Base-by-base conservation (phyloP, 1,140 invertebrate genomes). In the Drosophila sp. region DNA sequence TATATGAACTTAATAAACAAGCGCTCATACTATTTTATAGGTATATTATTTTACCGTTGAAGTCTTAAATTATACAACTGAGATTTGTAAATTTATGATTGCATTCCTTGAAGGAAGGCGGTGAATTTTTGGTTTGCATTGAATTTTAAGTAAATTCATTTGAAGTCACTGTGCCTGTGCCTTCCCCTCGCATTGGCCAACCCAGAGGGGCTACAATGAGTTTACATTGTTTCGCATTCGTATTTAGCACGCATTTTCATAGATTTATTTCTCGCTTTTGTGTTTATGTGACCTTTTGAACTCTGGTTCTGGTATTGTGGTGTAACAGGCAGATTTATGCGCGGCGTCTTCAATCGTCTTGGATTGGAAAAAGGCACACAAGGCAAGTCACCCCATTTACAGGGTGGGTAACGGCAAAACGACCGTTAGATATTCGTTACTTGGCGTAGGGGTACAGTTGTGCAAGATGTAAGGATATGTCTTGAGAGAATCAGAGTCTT, bases 271-370 rank as follows among this genome's bases (percentile, higher is more conserved):
- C 3, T 25, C 8, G 10, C 35, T 57, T 69, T 50, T 8, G 29
- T 29, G 23, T 23, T 54, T 41, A 38, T 32, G 50, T 77, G 75
- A 77, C 67, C 75, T 77, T 77, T 77, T 77, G 68, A 77, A 77
- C 75, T 56, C 60, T 41, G 50, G 32, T 30, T 23, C 29, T 30
- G 40, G 40, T 3, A n/a, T 50, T 17, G 17, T 17, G 17, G 17
- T 23, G 10, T 44, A 25, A 41, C 32, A 17, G 27, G 47, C 55
- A 44, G 61, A 65, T 60, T 76, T 76, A 50, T 40, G 50, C 65
- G 54, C 6, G 7, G 41, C 66, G 62, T 76, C 72, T 60, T 76
- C 32, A 71, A 71, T 77, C 77, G 25, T 66, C 58, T 44, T 60
- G 54, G 60, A 66, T 66, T 23, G 68, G 38, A 27, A 40, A 70